These are phyloP conservation scores for Rotaria sp. DNA, from an alignment of 2,888 invertebrate genomes.

Conservation along the genomic window DNA sequence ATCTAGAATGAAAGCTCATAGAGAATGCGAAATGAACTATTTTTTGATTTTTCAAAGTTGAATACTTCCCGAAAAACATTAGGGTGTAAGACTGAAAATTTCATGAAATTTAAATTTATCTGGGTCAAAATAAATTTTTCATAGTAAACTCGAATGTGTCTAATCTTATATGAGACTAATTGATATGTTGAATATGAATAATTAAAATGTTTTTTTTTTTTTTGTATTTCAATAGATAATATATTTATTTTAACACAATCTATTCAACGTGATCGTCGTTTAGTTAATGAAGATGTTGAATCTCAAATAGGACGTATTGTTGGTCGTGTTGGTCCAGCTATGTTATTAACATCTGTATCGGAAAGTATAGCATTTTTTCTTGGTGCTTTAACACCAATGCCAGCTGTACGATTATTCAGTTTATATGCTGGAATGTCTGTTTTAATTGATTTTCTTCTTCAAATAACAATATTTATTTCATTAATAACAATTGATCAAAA, in stretches of 20 bases:
- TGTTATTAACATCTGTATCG: constrained; percentile 83
- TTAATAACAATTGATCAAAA: constrained; percentile 78
- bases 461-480: constrained; percentile 89
- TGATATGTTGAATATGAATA: background rate
- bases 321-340: constrained; percentile 89
- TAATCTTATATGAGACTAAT: too few relatives aligned
- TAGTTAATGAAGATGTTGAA: constrained; percentile 70
- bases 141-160: too few relatives aligned
- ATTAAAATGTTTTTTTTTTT: background rate
- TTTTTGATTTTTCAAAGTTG: too few relatives aligned
- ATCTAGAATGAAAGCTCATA: too few relatives aligned
- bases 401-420: constrained; percentile 91
- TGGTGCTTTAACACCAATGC: constrained; percentile 91
- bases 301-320: constrained; percentile 82
- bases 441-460: constrained; percentile 83
- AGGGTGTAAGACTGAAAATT: too few relatives aligned
- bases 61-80: too few relatives aligned
- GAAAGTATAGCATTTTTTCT: constrained; percentile 94
- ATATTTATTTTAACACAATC: constrained; percentile 40
- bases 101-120: too few relatives aligned
- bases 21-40: too few relatives aligned
- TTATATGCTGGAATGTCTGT: constrained; percentile 91
- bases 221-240: constrained; percentile 52
- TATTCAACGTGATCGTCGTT: constrained; percentile 54
- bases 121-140: too few relatives aligned